Base-by-base conservation (phyloP, 2,797 vertebrate species). In the Mus spretus region DNA sequence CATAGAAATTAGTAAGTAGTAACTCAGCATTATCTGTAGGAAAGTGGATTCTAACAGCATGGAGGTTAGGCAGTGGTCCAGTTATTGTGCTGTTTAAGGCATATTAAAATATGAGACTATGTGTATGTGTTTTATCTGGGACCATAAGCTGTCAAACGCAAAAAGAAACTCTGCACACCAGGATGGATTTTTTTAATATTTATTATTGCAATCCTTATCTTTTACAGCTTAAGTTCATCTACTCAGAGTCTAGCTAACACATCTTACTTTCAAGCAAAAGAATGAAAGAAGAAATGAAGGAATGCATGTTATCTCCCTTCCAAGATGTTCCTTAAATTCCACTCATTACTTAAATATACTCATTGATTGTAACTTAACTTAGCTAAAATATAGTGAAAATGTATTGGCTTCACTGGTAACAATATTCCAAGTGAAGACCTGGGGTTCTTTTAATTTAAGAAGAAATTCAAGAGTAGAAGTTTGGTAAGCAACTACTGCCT, bases 171-270 rank as follows among this genome's bases (percentile, higher is more conserved):
- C 65, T 3, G 5, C 4, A 2, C 2, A 3, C 65, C 10, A 3
- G n/a, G n/a, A n/a, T n/a, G 65, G 3, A 34, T 67, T 28, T 63
- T 63, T 63, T 28, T 63, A 67, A 15, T 67, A 67, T 34, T 67
- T 67, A 34, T 34, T 67, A 67, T 63, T 67, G 15, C 31, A 67
- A 14, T 67, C 65, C 63, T 85, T 34, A 94, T 83, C 72, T 57
- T 87, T 81, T 93, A 81, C 72, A 82, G 44, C 91, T 47, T 92
- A 63, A 93, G 20, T 47, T 50, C 53, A 47, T 61, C 40, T 95
- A 87, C 91, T 92, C 70, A 82, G 85, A 50, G 59, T 82, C 74
- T 75, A 95, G 50, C 63, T 84, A 94, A 94, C 59, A 59, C 63
- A 91, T 84, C 28, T 53, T 81, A 59, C 6, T 85, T 90, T 75